Percentiles rank a stretch among this genome's conserved stretches.
Conservation (phyloP, 2,888 invertebrate species). For the Arge pagana region DNA sequence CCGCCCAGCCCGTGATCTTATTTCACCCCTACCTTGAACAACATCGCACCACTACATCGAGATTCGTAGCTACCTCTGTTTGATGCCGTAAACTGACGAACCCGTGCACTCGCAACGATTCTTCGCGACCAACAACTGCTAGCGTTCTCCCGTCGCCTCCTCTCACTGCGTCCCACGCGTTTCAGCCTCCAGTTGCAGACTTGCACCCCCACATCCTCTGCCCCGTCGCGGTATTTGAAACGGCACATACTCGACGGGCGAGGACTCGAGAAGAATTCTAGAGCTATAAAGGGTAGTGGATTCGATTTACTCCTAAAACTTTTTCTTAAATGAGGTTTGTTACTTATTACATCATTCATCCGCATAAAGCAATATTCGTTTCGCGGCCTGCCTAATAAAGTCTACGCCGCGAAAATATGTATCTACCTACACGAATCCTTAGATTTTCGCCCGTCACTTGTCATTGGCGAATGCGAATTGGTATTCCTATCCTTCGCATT, state of each 20-base stretch:
- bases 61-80: too few relatives aligned
- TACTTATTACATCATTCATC: slow-evolving; percentile 42
- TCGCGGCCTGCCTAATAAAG: too few relatives aligned
- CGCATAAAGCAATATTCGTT: slow-evolving; percentile 37
- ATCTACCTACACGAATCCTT: too few relatives aligned
- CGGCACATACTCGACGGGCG: background rate
- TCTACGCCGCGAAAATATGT: background rate
- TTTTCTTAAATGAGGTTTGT: slow-evolving; percentile 47
- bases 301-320: slow-evolving; percentile 48
- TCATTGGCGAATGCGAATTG: too few relatives aligned
- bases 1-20: slow-evolving; percentile 24
- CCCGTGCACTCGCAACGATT: background rate
- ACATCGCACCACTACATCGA: too few relatives aligned
- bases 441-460: too few relatives aligned
- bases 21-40: slow-evolving; percentile 20
- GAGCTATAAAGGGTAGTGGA: slow-evolving; percentile 31
- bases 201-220: too few relatives aligned
- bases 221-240: too few relatives aligned
- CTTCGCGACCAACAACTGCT: slow-evolving; percentile 1
- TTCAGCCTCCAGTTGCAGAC: too few relatives aligned
- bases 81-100: too few relatives aligned
- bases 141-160: background rate
- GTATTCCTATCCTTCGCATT: too few relatives aligned
- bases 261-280: background rate
- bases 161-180: background rate